Evolutionary conservation across 1,140 invertebrate genomes (phyloP).

Genomic region (Drosophila punjabiensis): DNA sequence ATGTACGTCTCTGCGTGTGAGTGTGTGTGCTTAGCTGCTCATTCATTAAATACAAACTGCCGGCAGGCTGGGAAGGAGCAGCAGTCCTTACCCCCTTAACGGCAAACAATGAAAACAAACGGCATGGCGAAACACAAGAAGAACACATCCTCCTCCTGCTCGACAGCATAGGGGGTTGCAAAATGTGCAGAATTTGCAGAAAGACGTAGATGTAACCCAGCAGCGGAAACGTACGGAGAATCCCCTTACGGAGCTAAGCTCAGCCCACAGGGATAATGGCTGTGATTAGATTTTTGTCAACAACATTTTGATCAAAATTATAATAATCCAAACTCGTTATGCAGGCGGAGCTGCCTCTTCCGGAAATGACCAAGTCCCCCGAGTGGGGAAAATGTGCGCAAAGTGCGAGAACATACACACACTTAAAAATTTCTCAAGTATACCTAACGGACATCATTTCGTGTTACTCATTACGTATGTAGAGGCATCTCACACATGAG

Average conservation of each 20-base stretch:
- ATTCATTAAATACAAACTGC: conserved; percentile 80
- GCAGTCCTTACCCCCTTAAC: conserved; percentile 54
- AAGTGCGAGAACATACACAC: conserved; percentile 54
- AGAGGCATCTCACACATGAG: conserved; percentile 29
- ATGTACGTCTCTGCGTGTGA: too few relatives aligned
- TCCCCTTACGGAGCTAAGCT: conserved; percentile 23
- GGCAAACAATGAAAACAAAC: conserved; percentile 79
- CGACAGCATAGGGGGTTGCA: conserved; percentile 4
- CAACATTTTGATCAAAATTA: conserved; percentile 51
- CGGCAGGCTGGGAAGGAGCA: conserved; percentile 66
- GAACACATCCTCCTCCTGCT: not conserved
- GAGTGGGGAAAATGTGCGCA: conserved; percentile 21
- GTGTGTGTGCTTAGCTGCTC: conserved; percentile 57
- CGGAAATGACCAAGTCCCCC: conserved; percentile 23
- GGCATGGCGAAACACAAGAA: conserved; percentile 56
- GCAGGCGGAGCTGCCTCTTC: not conserved
- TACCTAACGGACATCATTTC: conserved; percentile 80
- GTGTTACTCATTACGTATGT: conserved; percentile 61
- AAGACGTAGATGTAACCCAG: conserved; percentile 7
- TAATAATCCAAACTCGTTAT: conserved; percentile 27
- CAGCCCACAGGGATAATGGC: conserved; percentile 18
- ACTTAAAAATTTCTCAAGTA: conserved; percentile 78
- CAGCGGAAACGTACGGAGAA: conserved; percentile 15
- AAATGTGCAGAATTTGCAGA: conserved; percentile 65
- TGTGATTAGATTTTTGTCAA: conserved; percentile 41